phyloP scores from a whole-genome alignment of 2,113 vertebrate genomes.

The Porphyrio hochstetteri region DNA sequence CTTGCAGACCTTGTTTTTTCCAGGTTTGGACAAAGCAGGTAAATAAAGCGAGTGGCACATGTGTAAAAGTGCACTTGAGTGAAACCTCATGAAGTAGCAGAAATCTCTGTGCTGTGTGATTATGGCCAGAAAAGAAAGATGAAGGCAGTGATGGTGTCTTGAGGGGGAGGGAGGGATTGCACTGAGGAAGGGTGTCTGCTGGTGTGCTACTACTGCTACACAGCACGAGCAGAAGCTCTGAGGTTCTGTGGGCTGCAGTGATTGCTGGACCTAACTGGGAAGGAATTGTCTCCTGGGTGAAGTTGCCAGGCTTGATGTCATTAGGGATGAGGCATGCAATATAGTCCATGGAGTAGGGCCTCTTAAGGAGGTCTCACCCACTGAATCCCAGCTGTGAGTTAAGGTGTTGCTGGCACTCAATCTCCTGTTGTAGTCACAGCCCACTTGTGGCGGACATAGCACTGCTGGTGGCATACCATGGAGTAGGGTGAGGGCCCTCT shows the following conservation, averaged over 20 bases:
- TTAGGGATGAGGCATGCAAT: neutral
- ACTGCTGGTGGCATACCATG: neutral
- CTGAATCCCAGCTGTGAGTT: neutral
- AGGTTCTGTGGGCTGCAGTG: neutral
- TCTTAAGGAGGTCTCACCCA: neutral
- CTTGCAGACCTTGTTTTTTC: neutral
- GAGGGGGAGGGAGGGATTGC: no score
- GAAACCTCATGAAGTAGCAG: neutral
- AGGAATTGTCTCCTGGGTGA: neutral
- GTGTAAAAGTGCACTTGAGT: neutral
- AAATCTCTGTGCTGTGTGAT: neutral
- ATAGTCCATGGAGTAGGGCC: rapidly evolving
- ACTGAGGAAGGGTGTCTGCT: neutral
- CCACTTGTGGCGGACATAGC: rapidly evolving
- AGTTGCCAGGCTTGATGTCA: neutral
- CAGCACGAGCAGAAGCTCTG: neutral
- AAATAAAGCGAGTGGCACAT: neutral
- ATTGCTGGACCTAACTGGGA: neutral
- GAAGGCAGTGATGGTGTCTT: neutral
- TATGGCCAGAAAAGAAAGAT: neutral
- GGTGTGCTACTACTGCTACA: neutral
- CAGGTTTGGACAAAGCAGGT: neutral
- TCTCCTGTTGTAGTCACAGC: neutral
- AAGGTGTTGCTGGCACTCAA: neutral
- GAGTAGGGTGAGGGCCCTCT: neutral